Base-by-base conservation (phyloP, 2,113 vertebrate species). In the Pycnonotus jocosus region DNA sequence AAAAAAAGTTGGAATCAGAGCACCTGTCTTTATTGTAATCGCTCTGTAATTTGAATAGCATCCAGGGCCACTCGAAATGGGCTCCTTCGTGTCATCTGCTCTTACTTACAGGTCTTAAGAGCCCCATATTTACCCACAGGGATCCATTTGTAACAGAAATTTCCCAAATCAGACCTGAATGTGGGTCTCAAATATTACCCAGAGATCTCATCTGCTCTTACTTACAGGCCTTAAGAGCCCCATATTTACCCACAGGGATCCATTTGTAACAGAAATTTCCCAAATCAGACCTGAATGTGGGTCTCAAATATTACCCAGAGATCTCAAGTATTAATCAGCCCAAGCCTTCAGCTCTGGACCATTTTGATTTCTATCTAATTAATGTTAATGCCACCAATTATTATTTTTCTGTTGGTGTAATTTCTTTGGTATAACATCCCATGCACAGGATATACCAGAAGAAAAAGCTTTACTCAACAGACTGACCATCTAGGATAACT, bases 141-240 rank as follows among this genome's bases (percentile, higher is more conserved):
- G 71, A 48, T 66, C n/a, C 4, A 7, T 81, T 77, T 0, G 0
- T 7, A 64, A 40, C 40, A 71, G 70, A 44, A 44, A 14, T 48
- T 72, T 65, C 70, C 60, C 31, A 50, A 17, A 57, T 33, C 60
- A 30, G 65, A 62, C 12, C 35, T 62, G 57, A 51, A 22, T 6
- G 19, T 30, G 42, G 28, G 48, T 92, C 60, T 87, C 51, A 35
- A 15, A 8, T 24, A 22, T 37, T 47, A 33, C 24, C 44, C 25
- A n/a, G n/a, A n/a, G n/a, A n/a, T n/a, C n/a, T 72, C 37, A 48
- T 50, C 90, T 90, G 71, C 53, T 53, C 72, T 35, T 38, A 19
- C n/a, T 79, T 37, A 7, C 42, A 48, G 60, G 38, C 35, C 44
- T 61, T 25, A 42, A 40, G 54, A 90, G 68, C 40, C 35, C 15